Conservation (phyloP, 2,113 vertebrate species). For the Dolichotis patagonum region DNA sequence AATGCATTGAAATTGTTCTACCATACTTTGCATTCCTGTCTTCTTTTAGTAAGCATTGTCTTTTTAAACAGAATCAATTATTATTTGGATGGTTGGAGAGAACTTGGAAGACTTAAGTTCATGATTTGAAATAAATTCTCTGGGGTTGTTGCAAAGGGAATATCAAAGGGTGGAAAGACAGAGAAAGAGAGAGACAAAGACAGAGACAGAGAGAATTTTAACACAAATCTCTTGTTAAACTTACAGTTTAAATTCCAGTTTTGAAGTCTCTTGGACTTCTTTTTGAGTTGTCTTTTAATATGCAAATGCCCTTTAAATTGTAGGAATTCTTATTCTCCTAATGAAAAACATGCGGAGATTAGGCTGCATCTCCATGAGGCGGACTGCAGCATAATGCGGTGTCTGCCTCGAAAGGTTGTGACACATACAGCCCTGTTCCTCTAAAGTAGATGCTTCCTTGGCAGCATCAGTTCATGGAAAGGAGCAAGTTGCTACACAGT, state of each 20-base stretch:
- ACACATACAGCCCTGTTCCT: background rate
- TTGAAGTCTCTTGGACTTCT: background rate
- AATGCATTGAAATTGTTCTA: background rate
- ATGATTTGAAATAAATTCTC: conserved; percentile 25
- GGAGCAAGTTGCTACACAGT: background rate
- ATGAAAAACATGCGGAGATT: background rate
- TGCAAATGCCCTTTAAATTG: background rate
- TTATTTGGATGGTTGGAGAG: conserved; percentile 10
- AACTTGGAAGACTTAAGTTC: conserved; percentile 6
- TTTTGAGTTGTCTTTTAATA: background rate
- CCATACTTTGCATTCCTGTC: background rate
- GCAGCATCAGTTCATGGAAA: background rate
- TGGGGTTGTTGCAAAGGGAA: background rate
- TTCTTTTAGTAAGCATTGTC: background rate
- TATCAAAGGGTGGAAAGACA: background rate
- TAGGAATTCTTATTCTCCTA: background rate
- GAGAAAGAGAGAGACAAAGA: background rate
- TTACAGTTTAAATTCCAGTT: conserved; percentile 40
- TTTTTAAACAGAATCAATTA: background rate
- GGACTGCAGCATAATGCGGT: background rate
- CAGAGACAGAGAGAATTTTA: background rate
- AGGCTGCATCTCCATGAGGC: background rate
- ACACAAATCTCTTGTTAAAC: background rate
- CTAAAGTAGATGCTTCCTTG: background rate
- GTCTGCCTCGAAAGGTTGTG: background rate